Evolutionary conservation across 2,888 invertebrate species (phyloP).

Genomic region (Agrochola macilenta): DNA sequence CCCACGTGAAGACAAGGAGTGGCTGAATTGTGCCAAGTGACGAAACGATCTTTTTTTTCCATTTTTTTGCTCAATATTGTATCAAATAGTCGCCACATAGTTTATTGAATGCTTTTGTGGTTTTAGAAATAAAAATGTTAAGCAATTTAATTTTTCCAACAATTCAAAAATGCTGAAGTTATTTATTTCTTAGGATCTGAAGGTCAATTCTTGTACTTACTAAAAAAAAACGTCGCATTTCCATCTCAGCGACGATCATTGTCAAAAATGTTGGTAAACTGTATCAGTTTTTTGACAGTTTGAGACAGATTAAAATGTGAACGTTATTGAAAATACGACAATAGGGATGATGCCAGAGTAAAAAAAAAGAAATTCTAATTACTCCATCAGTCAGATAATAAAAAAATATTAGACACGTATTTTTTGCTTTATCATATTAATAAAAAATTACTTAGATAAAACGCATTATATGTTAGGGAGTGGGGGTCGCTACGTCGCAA

Average conservation of each 20-base stretch:
- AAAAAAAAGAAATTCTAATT: no score
- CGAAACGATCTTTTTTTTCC: background rate
- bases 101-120: background rate
- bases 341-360: no score
- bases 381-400: no score
- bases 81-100: background rate
- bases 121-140: background rate
- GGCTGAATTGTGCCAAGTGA: background rate
- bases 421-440: no score
- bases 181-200: background rate
- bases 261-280: background rate
- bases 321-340: background rate
- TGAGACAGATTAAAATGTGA: background rate
- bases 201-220: no score
- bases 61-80: no score
- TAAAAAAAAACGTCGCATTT: background rate
- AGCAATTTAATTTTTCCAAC: background rate
- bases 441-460: no score
- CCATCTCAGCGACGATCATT: background rate
- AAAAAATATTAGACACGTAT: no score
- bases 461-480: no score
- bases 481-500: no score
- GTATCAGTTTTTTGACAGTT: no score
- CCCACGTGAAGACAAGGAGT: background rate
- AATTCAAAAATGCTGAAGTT: no score